phyloP scores from a whole-genome alignment of 2,888 invertebrate genomes.

The Dichetophora obliterata region DNA sequence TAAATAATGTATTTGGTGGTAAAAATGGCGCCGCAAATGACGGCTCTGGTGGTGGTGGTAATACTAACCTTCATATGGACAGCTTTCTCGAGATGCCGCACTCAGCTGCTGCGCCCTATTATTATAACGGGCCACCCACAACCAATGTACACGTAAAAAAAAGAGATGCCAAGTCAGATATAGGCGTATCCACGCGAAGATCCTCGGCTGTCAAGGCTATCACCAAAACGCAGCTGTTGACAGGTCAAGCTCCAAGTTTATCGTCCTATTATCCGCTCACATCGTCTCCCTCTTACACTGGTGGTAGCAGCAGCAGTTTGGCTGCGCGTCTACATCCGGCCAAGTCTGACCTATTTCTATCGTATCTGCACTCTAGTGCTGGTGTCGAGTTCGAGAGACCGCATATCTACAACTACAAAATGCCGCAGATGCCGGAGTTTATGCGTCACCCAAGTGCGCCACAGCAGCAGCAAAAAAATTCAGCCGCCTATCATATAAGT shows the following conservation, averaged over 20 bases:
- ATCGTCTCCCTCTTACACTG: slow-evolving; percentile 39
- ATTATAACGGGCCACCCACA: slow-evolving; percentile 61
- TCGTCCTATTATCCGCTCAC: slow-evolving; percentile 59
- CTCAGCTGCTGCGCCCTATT: slow-evolving; percentile 64
- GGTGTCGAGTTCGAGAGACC: slow-evolving; percentile 61
- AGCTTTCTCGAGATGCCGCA: slow-evolving; percentile 66
- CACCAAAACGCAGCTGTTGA: slow-evolving; percentile 64
- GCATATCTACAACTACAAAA: slow-evolving; percentile 66
- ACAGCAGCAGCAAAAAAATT: slow-evolving; percentile 49
- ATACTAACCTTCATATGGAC: slow-evolving; percentile 50
- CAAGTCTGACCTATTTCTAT: slow-evolving; percentile 68
- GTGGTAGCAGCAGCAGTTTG: slow-evolving; percentile 45
- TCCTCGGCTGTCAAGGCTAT: slow-evolving; percentile 57
- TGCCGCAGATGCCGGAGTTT: slow-evolving; percentile 65
- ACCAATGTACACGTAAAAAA: slow-evolving; percentile 55
- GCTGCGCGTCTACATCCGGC: slow-evolving; percentile 62
- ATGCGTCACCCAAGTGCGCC: slow-evolving; percentile 43
- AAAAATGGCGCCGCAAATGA: slow-evolving; percentile 50
- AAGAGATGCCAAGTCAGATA: slow-evolving; percentile 69
- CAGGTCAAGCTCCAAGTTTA: slow-evolving; percentile 54
- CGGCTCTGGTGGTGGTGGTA: slow-evolving; percentile 50
- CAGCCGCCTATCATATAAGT: slow-evolving; percentile 66
- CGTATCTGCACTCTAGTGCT: slow-evolving; percentile 58
- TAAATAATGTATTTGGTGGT: slow-evolving; percentile 65
- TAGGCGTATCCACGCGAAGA: slow-evolving; percentile 67